Base-by-base conservation (phyloP, 2,888 invertebrate species). In the Digitonthophagus gazella region DNA sequence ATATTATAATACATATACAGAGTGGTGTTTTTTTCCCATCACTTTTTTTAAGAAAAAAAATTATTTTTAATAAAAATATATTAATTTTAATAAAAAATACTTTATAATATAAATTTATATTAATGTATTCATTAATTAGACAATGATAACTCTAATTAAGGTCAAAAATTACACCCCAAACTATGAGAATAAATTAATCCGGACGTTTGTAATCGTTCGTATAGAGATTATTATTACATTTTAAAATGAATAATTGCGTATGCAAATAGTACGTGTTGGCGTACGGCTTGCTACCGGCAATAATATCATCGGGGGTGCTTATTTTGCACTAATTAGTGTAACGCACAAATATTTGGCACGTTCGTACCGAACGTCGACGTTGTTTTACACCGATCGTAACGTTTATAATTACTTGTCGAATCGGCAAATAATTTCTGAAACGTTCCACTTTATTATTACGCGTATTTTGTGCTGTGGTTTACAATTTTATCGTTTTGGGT, bases 231-330 rank as follows among this genome's bases (percentile, higher is more conserved):
- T 20, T n/a, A 61, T 61, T 20, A 5, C 61, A 3, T 20, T 61
- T 61, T 61, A 61, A 61, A 61, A 61, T 61, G 18, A 19, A 18
- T 61, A 19, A 61, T 61, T 61, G 6, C 18, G 20, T 57, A 19
- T 61, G 18, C 61, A 61, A 61, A 61, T 61, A 18, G n/a, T n/a
- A n/a, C n/a, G n/a, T n/a, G n/a, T n/a, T n/a, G n/a, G n/a, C n/a
- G n/a, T n/a, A n/a, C n/a, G n/a, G n/a, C n/a, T n/a, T n/a, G n/a
- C n/a, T n/a, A n/a, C n/a, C n/a, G n/a, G n/a, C n/a, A n/a, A n/a
- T n/a, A n/a, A n/a, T n/a, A n/a, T n/a, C n/a, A n/a, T n/a, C n/a
- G n/a, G n/a, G n/a, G 20, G 18, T 61, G 61, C 61, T 61, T 61
- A 61, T 61, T 61, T 61, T 3, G 61, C 61, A 18, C 14, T 18